Percentiles rank a stretch among this genome's conserved stretches.
phyloP scores from a whole-genome alignment of 2,888 invertebrate genomes.

The Lamellibrachia columna region DNA sequence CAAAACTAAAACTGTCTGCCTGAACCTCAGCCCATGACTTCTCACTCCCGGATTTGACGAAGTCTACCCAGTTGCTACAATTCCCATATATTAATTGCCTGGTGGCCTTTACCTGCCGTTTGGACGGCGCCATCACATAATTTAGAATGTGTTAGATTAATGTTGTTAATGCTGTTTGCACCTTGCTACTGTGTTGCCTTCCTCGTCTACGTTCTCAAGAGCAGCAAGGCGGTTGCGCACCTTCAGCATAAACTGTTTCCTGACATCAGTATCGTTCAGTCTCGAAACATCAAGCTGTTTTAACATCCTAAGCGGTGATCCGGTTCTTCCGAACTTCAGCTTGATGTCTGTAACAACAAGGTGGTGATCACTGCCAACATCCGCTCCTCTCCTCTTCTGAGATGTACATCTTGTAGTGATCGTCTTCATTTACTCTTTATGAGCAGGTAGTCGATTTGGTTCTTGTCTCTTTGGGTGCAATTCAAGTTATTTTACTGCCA shows the following conservation, averaged over 20 bases:
- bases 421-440: slow-evolving; percentile 16
- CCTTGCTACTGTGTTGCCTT: neutral
- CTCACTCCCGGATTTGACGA: too few relatives aligned
- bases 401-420: slow-evolving; percentile 20
- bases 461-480: too few relatives aligned
- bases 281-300: neutral
- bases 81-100: too few relatives aligned
- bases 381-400: neutral
- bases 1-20: too few relatives aligned
- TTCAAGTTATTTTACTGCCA: too few relatives aligned
- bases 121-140: too few relatives aligned
- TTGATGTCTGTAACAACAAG: slow-evolving; percentile 20
- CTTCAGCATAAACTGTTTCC: slow-evolving; percentile 14
- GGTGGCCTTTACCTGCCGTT: too few relatives aligned
- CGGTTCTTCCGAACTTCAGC: slow-evolving; percentile 20
- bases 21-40: too few relatives aligned
- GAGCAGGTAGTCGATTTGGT: slow-evolving; percentile 13
- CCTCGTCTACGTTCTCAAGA: slow-evolving; percentile 20
- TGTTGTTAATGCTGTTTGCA: neutral
- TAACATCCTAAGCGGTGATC: slow-evolving; percentile 1
- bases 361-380: slow-evolving; percentile 27
- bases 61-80: too few relatives aligned
- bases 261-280: slow-evolving; percentile 20
- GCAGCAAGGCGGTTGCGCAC: slow-evolving; percentile 3
- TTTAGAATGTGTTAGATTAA: too few relatives aligned